Evolutionary conservation across 2,113 vertebrate species (phyloP), one percentile per base, ranked within the genome.

Genomic region (Sarotherodon lohbergeri): DNA sequence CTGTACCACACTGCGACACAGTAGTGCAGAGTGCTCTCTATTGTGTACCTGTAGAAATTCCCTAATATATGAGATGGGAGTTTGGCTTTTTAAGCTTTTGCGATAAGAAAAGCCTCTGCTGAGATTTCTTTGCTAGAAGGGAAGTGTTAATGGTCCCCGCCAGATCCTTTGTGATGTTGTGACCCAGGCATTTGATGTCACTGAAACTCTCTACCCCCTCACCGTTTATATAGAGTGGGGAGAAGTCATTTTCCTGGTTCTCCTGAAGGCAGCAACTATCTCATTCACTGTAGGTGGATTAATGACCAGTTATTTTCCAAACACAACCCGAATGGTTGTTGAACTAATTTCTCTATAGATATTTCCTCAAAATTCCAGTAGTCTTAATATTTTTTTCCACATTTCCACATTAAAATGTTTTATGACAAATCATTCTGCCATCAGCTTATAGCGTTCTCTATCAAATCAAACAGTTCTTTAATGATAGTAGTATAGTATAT

Each of bases 401-500:
- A 76, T 76, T 55, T 41, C 34, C 17, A 66, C 61, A n/a, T 32
- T 19, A 48, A 4, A 76, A 50, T 19, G 27, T 32, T 76, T 1
- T 19, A 32, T 76, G 43, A 32, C 24, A 17, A 27, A 50, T 76
- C 24, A n/a, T 17, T 48, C 71, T 32, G 43, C 48, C 22, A 29
- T 76, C 16, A 76, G 1, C 43, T 50, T 50, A 73, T 46, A 43
- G 22, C 13, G 14, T 43, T 73, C 22, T 46, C 16, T 73, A 73
- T 46, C 0, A 73, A 73, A 46, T 73, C 5, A 73, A 73, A 73
- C 39, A 43, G 22, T 0, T 46, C 1, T 3, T 71, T 73, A 0
- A 7, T 2, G 61, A 66, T 66, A 66, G 61, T 39, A 66, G 19
- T 0, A 66, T 66, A 66, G 10, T 66, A 19, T 66, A 66, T 66